These are phyloP conservation scores for Tetraodon nigroviridis DNA, from an alignment of 2,113 vertebrate species.

Conservation along the genomic window DNA sequence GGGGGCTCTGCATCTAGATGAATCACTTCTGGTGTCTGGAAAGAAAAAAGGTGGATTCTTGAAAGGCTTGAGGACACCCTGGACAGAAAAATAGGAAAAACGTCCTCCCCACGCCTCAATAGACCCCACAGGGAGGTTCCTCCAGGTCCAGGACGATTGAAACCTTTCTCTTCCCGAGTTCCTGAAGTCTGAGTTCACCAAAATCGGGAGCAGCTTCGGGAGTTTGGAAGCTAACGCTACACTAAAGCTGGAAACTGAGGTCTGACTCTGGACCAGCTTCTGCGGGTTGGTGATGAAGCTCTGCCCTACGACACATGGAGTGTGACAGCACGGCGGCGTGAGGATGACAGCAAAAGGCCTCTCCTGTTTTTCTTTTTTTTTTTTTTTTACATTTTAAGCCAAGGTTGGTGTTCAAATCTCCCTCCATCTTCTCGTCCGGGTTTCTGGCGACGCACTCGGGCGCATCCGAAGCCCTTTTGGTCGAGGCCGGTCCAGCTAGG, in stretches of 20 bases:
- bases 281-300: constrained; percentile 32
- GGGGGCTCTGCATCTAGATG: constrained; percentile 28
- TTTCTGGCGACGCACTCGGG: background rate
- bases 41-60: constrained; percentile 45
- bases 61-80: constrained; percentile 42
- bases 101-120: constrained; percentile 26
- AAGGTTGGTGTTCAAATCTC: background rate
- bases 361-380: constrained; percentile 9
- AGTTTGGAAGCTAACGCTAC: constrained; percentile 48
- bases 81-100: constrained; percentile 31
- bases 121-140: constrained; percentile 51
- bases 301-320: constrained; percentile 38
- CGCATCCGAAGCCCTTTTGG: constrained; percentile 53
- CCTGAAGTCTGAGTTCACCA: background rate
- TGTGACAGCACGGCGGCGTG: constrained; percentile 35
- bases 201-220: too few species aligned
- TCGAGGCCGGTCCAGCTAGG: constrained; percentile 46
- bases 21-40: constrained; percentile 33
- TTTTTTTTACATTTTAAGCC: constrained; percentile 28
- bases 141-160: constrained; percentile 18
- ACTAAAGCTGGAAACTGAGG: constrained; percentile 29
- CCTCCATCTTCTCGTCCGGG: background rate
- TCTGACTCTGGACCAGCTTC: constrained; percentile 26
- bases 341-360: constrained; percentile 61
- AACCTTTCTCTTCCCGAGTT: constrained; percentile 5